Evolutionary conservation across 2,797 vertebrate genomes (phyloP).

Genomic region (Mormyrops attenuatus): DNA sequence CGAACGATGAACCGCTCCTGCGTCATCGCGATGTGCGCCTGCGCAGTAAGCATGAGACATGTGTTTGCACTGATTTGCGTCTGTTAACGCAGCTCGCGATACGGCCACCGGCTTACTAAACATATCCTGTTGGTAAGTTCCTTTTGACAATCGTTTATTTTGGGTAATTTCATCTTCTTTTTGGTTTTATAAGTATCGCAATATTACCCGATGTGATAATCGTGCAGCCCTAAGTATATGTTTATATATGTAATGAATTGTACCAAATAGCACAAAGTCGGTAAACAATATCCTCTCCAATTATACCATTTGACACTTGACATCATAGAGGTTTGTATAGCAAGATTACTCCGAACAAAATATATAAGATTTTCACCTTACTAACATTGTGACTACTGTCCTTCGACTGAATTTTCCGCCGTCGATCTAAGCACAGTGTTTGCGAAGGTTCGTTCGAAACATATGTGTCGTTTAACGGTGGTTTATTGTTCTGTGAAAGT

Average conservation of each 20-base stretch:
- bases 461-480: neutral
- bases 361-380: neutral
- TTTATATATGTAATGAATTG: neutral
- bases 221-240: neutral
- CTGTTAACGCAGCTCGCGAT: neutral
- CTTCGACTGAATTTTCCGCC: neutral
- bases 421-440: neutral
- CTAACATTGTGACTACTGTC: neutral
- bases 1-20: neutral
- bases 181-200: neutral
- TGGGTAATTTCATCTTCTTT: neutral
- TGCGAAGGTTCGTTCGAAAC: neutral
- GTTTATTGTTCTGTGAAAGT: neutral
- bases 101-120: neutral
- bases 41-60: neutral
- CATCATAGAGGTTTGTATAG: neutral
- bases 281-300: neutral
- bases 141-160: neutral
- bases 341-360: neutral
- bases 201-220: neutral
- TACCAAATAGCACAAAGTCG: neutral
- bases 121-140: neutral
- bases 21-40: neutral
- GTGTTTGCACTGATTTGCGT: neutral
- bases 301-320: neutral